phyloP scores from a whole-genome alignment of 1,140 invertebrate species.

The Drosophila subpulchrella region DNA sequence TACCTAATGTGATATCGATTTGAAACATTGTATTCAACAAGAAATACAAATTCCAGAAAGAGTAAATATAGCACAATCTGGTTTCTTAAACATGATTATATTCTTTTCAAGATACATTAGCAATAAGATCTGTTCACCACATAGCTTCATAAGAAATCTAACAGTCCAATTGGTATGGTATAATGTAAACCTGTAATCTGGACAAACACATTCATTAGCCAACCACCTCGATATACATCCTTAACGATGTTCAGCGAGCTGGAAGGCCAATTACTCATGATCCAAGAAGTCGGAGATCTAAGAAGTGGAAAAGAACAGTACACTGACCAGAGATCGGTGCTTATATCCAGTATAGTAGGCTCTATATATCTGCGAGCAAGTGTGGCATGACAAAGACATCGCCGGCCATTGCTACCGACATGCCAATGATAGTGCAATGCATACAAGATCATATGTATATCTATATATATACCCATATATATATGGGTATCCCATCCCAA shows the following conservation, averaged over 20 bases:
- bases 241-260: constrained; percentile 12
- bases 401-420: constrained; percentile 38
- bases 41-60: no score
- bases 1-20: not conserved
- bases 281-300: not conserved
- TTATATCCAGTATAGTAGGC: no score
- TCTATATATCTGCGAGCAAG: constrained; percentile 2
- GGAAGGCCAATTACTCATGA: constrained; percentile 12
- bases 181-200: not conserved
- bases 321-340: constrained; percentile 4
- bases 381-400: constrained; percentile 45
- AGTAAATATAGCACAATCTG: not conserved
- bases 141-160: not conserved
- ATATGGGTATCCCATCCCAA: constrained; percentile 10
- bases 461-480: not conserved
- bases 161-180: not conserved
- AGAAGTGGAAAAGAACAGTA: constrained; percentile 6
- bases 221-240: constrained; percentile 1
- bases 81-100: not conserved
- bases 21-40: constrained; percentile 10
- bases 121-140: not conserved
- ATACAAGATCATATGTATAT: constrained; percentile 6
- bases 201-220: constrained; percentile 1
- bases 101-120: not conserved
- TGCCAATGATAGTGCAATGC: constrained; percentile 51